Base-by-base conservation (phyloP, 1,140 invertebrate genomes). In the Pantala flavescens region DNA sequence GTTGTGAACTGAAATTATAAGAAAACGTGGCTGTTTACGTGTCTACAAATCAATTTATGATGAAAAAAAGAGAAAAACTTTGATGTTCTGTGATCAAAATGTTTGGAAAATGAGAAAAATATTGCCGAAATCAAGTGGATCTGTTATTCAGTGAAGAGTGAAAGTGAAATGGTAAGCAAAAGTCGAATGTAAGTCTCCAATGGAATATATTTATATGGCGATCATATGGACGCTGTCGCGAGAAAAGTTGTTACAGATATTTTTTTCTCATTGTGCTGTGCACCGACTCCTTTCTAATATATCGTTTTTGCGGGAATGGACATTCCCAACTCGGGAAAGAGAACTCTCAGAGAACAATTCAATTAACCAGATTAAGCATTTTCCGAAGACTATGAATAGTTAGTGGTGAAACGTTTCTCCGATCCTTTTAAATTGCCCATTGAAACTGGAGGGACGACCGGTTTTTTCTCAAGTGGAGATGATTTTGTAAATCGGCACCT, bases 231-330 rank as follows among this genome's bases (percentile, higher is more conserved):
- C 49, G 49, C n/a, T 63, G 3, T 63, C 12, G 2, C n/a, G 49
- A 63, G 9, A 36, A 63, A 63, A 21, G 49, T 63, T 14, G 49
- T 63, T 63, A 63, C 2, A 63, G n/a, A 63, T 63, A 63, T 63
- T 63, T 63, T 63, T 63, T 63, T 63, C 49, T 63, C 12, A 63
- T 12, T 63, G 49, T 63, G 49, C 49, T 63, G 49, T 63, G 49
- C 49, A 63, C 49, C 49, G 49, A 63, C 49, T 63, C 12, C 49
- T 63, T 21, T 63, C n/a, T 63, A 63, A 63, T 12, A 63, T 3
- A 16, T 14, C 49, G 16, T 63, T 63, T 63, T 63, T 63, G 28
- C n/a, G n/a, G n/a, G 12, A 5, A 63, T 63, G 49, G n/a, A 63
- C 3, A 7, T 9, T 36, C 28, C 28, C 28, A 36, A 36, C 28